Evolutionary conservation across 2,113 vertebrate genomes (phyloP).

Genomic region (Menidia beryllina): DNA sequence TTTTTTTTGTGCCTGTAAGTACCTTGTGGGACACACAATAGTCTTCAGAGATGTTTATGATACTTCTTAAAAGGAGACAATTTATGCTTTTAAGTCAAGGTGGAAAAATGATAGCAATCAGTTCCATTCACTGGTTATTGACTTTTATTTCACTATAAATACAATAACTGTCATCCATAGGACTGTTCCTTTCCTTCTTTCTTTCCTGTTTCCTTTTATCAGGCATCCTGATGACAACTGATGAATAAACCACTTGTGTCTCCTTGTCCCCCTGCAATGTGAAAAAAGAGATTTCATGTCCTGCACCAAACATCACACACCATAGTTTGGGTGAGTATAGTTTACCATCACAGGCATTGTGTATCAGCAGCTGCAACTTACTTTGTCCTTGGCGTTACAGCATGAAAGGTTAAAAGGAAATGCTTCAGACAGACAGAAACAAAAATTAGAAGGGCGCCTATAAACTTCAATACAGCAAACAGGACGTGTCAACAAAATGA

Average conservation of each 20-base stretch:
- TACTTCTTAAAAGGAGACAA: neutral
- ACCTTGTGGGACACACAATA: neutral
- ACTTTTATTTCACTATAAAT: slow-evolving; percentile 65
- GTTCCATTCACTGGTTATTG: neutral
- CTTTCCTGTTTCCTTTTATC: too few species aligned
- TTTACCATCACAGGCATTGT: neutral
- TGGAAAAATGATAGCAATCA: neutral
- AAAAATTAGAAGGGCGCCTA: neutral
- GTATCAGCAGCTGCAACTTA: neutral
- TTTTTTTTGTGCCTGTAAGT: too few species aligned
- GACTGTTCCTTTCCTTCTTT: neutral
- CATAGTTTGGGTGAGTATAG: neutral
- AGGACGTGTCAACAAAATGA: neutral
- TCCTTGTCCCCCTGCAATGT: slow-evolving; percentile 29
- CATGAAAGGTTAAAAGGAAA: neutral
- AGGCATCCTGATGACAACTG: slow-evolving; percentile 27
- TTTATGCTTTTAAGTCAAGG: neutral
- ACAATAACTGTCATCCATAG: slow-evolving; percentile 20
- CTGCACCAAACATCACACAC: neutral
- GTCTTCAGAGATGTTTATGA: neutral
- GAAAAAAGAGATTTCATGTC: neutral
- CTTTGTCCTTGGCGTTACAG: slow-evolving; percentile 1
- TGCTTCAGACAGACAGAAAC: slow-evolving; percentile 22
- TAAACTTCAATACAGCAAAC: neutral
- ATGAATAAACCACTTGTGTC: slow-evolving; percentile 51